Conservation (phyloP, 1,140 invertebrate genomes). For the Eubasilissa regina region DNA sequence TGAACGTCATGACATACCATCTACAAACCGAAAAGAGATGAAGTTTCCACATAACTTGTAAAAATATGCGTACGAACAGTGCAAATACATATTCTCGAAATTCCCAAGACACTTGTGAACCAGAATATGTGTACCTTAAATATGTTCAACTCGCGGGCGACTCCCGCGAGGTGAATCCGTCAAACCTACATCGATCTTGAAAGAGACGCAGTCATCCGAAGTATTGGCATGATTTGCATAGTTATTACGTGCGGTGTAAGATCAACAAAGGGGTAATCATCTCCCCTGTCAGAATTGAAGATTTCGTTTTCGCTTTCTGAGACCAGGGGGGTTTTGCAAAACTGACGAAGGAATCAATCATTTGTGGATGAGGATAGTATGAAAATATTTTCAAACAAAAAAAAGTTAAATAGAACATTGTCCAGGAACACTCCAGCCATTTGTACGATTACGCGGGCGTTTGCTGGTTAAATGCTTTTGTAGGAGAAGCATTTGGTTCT, state of each 20-base stretch:
- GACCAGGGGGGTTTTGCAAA: too few relatives aligned
- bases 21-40: not conserved
- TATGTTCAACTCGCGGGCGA: not conserved
- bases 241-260: conserved; percentile 57
- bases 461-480: too few relatives aligned
- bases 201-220: conserved; percentile 53
- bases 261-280: conserved; percentile 55
- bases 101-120: conserved; percentile 18
- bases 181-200: conserved; percentile 51
- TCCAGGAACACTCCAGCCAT: too few relatives aligned
- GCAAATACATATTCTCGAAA: conserved; percentile 6
- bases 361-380: too few relatives aligned
- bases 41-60: not conserved
- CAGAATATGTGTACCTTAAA: conserved; percentile 1
- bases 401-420: too few relatives aligned
- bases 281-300: conserved; percentile 28
- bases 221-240: conserved; percentile 60
- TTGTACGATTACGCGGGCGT: too few relatives aligned
- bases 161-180: conserved; percentile 13
- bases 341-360: too few relatives aligned
- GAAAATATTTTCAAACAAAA: too few relatives aligned
- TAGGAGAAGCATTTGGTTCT: too few relatives aligned
- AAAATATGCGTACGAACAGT: not conserved
- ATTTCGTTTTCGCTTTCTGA: not conserved
- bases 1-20: not conserved